A percentile compares a stretch with the other conserved stretches of the same genome.
These are phyloP conservation scores for Punctoribates punctum DNA, from an alignment of 2,888 invertebrate genomes.

Conservation along the genomic window DNA sequence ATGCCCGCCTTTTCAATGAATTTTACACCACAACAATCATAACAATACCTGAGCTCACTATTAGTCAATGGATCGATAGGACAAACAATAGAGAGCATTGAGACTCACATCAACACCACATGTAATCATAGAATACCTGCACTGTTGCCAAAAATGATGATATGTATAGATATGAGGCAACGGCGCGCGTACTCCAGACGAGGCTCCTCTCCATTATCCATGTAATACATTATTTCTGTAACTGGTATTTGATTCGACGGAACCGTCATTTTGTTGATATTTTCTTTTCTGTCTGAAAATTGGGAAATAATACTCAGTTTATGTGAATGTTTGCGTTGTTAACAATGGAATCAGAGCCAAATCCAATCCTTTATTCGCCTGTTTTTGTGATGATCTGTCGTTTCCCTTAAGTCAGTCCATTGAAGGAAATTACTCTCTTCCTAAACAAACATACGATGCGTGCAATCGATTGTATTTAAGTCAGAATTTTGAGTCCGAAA, in stretches of 20 bases:
- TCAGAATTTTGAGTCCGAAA: conserved; percentile 13
- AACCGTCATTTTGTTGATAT: conserved; percentile 7
- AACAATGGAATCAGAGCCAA: not conserved
- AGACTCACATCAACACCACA: not conserved
- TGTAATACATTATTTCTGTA: conserved; percentile 17
- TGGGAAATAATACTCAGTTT: not conserved
- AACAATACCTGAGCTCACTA: conserved; percentile 23
- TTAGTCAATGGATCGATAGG: not conserved
- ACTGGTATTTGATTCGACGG: conserved; percentile 27
- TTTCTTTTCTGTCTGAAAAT: not conserved
- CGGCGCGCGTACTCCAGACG: conserved; percentile 13
- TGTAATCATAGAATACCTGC: conserved; percentile 9
- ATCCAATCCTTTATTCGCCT: conserved; percentile 8
- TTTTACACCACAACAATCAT: conserved; percentile 33
- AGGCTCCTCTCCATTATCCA: not conserved
- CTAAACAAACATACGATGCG: conserved; percentile 19
- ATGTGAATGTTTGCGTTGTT: not conserved
- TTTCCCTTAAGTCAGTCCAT: conserved; percentile 23
- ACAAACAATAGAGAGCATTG: not conserved
- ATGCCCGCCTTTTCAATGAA: conserved; percentile 22
- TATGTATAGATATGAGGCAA: conserved; percentile 17
- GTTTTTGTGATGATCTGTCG: not conserved
- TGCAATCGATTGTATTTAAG: conserved; percentile 8
- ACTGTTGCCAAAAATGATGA: not conserved
- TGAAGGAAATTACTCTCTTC: conserved; percentile 18